A percentile compares a stretch with the other conserved stretches of the same genome.
Conservation (phyloP, 2,113 vertebrate species). For the human (Homo sapiens) region DNA sequence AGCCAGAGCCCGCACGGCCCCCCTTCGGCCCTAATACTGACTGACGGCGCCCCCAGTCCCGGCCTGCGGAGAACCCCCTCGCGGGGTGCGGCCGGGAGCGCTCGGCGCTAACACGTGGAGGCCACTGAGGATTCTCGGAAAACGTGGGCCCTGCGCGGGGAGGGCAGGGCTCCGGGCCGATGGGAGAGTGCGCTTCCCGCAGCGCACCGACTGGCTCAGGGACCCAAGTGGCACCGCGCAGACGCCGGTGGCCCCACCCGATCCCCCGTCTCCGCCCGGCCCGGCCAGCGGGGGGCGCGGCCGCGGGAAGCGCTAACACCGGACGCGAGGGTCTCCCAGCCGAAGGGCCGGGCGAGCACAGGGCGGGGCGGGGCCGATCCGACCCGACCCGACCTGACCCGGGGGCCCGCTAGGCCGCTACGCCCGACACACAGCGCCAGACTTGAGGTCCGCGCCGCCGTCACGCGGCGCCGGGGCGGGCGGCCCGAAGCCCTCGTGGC, state of each 20-base stretch:
- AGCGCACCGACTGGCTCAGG: neutral
- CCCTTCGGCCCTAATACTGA: conserved; percentile 54
- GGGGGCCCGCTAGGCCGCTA: neutral
- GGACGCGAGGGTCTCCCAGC: neutral
- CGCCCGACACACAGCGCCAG: conserved; percentile 69
- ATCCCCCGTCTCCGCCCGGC: neutral
- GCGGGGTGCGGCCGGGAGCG: neutral
- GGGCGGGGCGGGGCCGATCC: neutral
- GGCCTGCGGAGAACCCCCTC: neutral
- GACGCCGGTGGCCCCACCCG: neutral
- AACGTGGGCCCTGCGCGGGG: neutral
- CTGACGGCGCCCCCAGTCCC: neutral
- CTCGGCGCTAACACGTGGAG: neutral
- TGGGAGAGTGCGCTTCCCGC: fast-evolving
- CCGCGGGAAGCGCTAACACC: neutral
- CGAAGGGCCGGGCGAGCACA: neutral
- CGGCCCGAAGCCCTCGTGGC: conserved; percentile 83
- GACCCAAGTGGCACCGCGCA: neutral
- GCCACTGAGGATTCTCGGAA: neutral
- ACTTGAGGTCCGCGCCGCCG: conserved; percentile 60
- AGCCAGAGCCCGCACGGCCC: neutral
- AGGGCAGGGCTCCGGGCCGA: neutral
- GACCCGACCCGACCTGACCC: too few species aligned
- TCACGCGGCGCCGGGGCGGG: conserved; percentile 61
- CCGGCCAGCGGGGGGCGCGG: conserved; percentile 62